These are phyloP conservation scores for Clostera curtula DNA, from an alignment of 2,888 invertebrate genomes.

Conservation along the genomic window DNA sequence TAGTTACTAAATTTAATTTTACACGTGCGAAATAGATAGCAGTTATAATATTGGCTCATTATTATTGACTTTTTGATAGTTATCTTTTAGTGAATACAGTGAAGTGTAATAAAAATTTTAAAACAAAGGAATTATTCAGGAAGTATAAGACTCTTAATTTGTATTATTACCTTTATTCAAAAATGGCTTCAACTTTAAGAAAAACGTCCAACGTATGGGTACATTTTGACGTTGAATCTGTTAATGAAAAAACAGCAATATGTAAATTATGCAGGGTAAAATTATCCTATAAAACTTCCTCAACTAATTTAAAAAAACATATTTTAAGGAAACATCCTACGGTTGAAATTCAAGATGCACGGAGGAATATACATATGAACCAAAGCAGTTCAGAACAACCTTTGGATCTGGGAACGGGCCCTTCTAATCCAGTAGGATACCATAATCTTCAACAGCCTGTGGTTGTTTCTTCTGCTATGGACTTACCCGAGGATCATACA, in stretches of 20 bases:
- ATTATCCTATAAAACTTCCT: slow-evolving; percentile 4
- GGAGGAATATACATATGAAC: slow-evolving; percentile 2
- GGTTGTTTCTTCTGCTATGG: too few species aligned
- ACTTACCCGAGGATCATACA: too few species aligned
- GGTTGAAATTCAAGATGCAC: slow-evolving; percentile 3
- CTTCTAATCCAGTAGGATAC: slow-evolving; percentile 2
- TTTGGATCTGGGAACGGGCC: slow-evolving; percentile 1
- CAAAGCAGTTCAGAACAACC: slow-evolving; percentile 2
- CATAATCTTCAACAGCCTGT: too few species aligned
- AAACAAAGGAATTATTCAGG: too few species aligned
- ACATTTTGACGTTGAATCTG: slow-evolving; percentile 4
- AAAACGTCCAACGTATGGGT: slow-evolving; percentile 3
- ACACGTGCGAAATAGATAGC: too few species aligned
- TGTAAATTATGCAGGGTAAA: slow-evolving; percentile 3
- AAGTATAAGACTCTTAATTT: too few species aligned
- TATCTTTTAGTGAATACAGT: too few species aligned
- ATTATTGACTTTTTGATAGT: too few species aligned
- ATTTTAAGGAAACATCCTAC: slow-evolving; percentile 3
- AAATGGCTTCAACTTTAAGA: slow-evolving; percentile 2
- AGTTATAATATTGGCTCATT: too few species aligned
- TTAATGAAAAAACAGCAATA: slow-evolving; percentile 2
- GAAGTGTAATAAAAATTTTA: too few species aligned
- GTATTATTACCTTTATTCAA: too few species aligned
- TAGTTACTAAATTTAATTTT: too few species aligned
- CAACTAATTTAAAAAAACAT: slow-evolving; percentile 1